phyloP scores from a whole-genome alignment of 2,888 invertebrate species.

The Apoda limacodes region DNA sequence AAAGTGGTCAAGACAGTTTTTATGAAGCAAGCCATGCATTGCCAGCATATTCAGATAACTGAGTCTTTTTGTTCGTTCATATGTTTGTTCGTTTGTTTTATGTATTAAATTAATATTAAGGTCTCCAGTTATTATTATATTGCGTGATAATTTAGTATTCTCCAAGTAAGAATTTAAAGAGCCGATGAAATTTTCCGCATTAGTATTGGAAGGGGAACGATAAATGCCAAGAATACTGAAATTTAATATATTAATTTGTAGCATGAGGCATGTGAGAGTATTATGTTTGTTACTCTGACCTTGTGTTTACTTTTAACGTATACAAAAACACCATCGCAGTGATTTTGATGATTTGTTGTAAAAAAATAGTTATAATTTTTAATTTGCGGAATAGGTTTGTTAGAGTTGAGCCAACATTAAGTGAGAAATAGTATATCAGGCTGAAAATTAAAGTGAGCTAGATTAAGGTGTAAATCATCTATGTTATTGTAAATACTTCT shows the following conservation, averaged over 20 bases:
- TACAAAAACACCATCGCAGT: conserved; percentile 5
- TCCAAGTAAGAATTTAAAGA: conserved; percentile 1
- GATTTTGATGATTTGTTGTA: conserved; percentile 3
- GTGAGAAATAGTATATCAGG: conserved; percentile 3
- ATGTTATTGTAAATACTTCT: conserved; percentile 4
- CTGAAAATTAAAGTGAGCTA: conserved; percentile 2
- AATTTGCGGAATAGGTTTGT: conserved; percentile 3
- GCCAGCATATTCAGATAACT: too few species aligned
- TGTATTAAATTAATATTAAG: conserved; percentile 8
- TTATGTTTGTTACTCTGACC: conserved; percentile 1
- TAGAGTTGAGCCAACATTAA: conserved; percentile 3
- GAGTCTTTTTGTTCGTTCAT: too few species aligned
- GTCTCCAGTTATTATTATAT: conserved; percentile 5
- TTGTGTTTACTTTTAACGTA: conserved; percentile 3
- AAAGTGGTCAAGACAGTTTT: too few species aligned
- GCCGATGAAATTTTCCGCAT: conserved; percentile 1
- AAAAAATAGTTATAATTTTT: conserved; percentile 1
- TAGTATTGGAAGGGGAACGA: conserved; percentile 5
- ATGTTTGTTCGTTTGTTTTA: too few species aligned
- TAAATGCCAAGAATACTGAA: conserved; percentile 4
- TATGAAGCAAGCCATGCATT: too few species aligned
- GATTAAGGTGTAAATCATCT: not conserved
- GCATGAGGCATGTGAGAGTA: conserved; percentile 4
- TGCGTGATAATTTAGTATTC: conserved; percentile 1
- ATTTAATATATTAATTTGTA: not conserved